phyloP scores from a whole-genome alignment of 2,113 vertebrate species.

The rabbit (Oryctolagus cuniculus) region mOryCun1.1 NC_091442.1:5170501-5171000 shows the following conservation, averaged over 20 bases:
- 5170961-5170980: neutral
- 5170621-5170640: too few relatives aligned
- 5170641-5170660: too few relatives aligned
- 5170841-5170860: neutral
- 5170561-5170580: too few relatives aligned
- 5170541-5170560: too few relatives aligned
- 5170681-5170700: too few relatives aligned
- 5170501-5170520: too few relatives aligned
- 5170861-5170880: neutral
- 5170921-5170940: neutral
- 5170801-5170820: neutral
- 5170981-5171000: neutral
- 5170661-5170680: too few relatives aligned
- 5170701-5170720: neutral
- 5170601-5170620: too few relatives aligned
- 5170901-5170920: neutral
- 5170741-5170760: neutral
- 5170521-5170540: too few relatives aligned
- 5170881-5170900: neutral
- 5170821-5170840: neutral
- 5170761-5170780: neutral
- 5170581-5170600: too few relatives aligned
- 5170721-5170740: neutral
- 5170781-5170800: neutral
- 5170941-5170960: neutral